These are phyloP conservation scores for Rhabdornis inornatus DNA, from an alignment of 2,113 vertebrate genomes.

Conservation along the genomic window DNA sequence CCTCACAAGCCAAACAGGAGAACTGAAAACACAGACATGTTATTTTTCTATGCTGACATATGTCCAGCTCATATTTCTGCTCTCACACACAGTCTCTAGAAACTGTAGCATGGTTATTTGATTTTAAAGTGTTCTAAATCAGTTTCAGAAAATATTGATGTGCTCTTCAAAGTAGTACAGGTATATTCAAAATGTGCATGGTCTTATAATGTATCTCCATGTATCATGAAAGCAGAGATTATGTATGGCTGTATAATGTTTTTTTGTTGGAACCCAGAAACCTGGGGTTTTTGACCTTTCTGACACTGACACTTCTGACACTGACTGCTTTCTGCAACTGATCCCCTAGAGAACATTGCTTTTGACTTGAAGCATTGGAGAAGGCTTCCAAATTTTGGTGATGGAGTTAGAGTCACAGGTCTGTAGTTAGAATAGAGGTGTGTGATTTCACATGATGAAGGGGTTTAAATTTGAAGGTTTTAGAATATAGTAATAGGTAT, in stretches of 20 bases:
- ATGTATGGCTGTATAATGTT: neutral
- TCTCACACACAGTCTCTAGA: neutral
- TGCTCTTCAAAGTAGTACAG: neutral
- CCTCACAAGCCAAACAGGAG: neutral
- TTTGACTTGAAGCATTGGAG: too few species aligned
- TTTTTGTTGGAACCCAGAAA: neutral
- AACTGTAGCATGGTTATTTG: neutral
- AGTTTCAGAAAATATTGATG: neutral
- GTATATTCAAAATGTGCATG: neutral
- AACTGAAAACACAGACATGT: neutral
- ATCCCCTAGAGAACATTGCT: too few species aligned
- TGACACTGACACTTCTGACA: too few species aligned
- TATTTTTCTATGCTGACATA: neutral
- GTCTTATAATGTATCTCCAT: rapidly evolving
- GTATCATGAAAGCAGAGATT: neutral
- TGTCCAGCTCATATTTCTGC: neutral
- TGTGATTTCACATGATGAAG: too few species aligned
- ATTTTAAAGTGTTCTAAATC: neutral
- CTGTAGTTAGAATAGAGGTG: too few species aligned
- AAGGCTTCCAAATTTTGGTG: too few species aligned
- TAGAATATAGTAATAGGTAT: too few species aligned
- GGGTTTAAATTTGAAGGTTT: too few species aligned
- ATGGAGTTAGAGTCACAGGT: too few species aligned
- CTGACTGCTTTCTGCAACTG: too few species aligned
- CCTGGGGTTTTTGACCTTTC: too few species aligned